Percentiles rank a stretch among this genome's conserved stretches.
These are phyloP conservation scores for Bradypodion ventrale DNA, from an alignment of 2,797 vertebrate species.

Conservation along the genomic window DNA sequence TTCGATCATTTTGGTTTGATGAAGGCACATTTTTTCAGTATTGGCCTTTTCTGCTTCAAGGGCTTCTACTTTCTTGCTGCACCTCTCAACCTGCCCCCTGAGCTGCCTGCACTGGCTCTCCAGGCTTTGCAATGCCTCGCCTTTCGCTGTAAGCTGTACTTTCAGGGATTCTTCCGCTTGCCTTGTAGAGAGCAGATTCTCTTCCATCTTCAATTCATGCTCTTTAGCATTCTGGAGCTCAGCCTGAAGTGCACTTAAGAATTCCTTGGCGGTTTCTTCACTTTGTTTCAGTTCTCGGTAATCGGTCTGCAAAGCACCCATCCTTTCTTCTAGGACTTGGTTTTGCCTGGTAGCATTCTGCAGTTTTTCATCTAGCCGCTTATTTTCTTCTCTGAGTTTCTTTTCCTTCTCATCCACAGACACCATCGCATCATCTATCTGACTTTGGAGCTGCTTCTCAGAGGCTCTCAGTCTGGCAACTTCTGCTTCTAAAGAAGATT, in stretches of 20 bases:
- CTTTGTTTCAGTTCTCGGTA: constrained; percentile 82
- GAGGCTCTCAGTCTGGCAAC: constrained; percentile 75
- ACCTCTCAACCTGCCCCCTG: constrained; percentile 69
- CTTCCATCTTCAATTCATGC: constrained; percentile 80
- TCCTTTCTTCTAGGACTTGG: constrained; percentile 74
- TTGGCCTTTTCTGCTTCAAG: constrained; percentile 73
- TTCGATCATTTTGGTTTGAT: constrained; percentile 73
- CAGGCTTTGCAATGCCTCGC: constrained; percentile 72
- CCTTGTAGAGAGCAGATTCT: constrained; percentile 74
- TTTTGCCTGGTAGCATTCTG: constrained; percentile 74
- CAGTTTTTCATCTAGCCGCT: constrained; percentile 79
- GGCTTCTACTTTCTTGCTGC: constrained; percentile 73
- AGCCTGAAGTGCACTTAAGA: constrained; percentile 77
- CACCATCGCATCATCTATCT: constrained; percentile 68
- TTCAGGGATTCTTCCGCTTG: constrained; percentile 78
- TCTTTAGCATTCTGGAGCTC: constrained; percentile 80
- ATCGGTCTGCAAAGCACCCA: constrained; percentile 78
- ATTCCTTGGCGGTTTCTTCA: constrained; percentile 77
- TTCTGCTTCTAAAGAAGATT: constrained; percentile 71
- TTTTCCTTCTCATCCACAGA: constrained; percentile 78
- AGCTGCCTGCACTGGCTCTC: constrained; percentile 76
- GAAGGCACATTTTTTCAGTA: constrained; percentile 73
- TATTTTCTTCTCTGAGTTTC: constrained; percentile 77
- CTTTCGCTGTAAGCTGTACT: constrained; percentile 76
- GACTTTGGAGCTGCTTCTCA: constrained; percentile 77